Conservation (phyloP, 2,888 invertebrate genomes). For the Ametastegia equiseti region DNA sequence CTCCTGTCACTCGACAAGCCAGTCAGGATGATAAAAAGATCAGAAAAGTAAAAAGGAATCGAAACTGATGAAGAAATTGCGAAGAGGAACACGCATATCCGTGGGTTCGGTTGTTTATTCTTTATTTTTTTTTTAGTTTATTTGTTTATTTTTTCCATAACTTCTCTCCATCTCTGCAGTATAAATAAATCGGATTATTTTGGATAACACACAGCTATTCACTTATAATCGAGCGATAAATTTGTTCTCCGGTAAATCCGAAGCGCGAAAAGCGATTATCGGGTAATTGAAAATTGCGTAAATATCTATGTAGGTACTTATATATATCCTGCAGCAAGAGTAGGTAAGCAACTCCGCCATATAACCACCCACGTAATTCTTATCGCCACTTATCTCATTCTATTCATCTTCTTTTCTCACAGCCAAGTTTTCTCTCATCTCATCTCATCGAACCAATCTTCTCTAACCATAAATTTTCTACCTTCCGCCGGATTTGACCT, state of each 20-base stretch:
- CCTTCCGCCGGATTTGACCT: conserved; percentile 17
- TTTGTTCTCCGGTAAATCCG: background rate
- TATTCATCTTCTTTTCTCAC: background rate
- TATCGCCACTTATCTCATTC: conserved; percentile 7
- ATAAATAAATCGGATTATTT: background rate
- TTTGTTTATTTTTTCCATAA: too few species aligned
- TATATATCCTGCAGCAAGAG: too few species aligned
- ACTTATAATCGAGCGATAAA: background rate
- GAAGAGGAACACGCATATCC: background rate
- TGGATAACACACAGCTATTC: background rate
- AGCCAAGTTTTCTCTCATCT: conserved; percentile 20
- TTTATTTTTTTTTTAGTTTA: background rate
- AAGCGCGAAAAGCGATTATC: background rate
- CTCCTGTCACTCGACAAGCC: conserved; percentile 11
- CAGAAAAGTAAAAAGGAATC: background rate
- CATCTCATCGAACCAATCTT: conserved; percentile 25
- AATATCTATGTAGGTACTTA: background rate
- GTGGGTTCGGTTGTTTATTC: background rate
- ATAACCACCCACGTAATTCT: background rate
- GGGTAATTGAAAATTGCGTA: background rate
- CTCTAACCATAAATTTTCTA: conserved; percentile 29
- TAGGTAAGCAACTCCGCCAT: background rate
- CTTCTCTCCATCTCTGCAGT: too few species aligned
- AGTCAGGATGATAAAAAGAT: conserved; percentile 5
- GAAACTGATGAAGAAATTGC: background rate